These are phyloP conservation scores for Hydrolagus affinis DNA, from an alignment of 2,113 vertebrate genomes.

Conservation along the genomic window DNA sequence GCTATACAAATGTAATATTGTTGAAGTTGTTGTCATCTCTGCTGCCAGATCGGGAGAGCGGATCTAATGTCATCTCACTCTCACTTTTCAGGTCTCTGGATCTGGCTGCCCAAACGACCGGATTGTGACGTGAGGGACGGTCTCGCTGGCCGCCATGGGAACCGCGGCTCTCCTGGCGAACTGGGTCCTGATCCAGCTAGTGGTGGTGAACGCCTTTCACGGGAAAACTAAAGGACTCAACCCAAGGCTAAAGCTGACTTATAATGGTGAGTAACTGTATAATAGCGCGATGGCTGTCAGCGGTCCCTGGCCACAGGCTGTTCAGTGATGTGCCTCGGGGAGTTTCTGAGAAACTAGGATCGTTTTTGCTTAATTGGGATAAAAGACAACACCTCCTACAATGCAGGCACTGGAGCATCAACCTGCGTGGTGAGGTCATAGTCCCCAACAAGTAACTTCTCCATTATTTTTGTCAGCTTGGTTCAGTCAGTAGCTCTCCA, in stretches of 20 bases:
- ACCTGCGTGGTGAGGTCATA: too few relatives aligned
- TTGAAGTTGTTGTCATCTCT: neutral
- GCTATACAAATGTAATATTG: neutral
- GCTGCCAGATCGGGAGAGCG: neutral
- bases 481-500: too few relatives aligned
- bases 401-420: too few relatives aligned
- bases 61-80: neutral
- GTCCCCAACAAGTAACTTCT: too few relatives aligned
- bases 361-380: too few relatives aligned
- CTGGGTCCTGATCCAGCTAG: neutral
- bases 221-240: neutral
- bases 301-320: neutral
- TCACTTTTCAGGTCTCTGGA: neutral
- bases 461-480: too few relatives aligned
- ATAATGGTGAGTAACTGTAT: neutral
- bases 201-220: neutral
- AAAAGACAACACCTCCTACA: too few relatives aligned
- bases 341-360: too few relatives aligned
- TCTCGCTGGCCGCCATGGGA: neutral
- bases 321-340: neutral
- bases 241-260: constrained; percentile 18
- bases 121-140: neutral
- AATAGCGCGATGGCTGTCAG: neutral
- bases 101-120: neutral
- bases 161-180: neutral